Conservation (phyloP, 1,140 invertebrate species). For the Maconellicoccus hirsutus region DNA sequence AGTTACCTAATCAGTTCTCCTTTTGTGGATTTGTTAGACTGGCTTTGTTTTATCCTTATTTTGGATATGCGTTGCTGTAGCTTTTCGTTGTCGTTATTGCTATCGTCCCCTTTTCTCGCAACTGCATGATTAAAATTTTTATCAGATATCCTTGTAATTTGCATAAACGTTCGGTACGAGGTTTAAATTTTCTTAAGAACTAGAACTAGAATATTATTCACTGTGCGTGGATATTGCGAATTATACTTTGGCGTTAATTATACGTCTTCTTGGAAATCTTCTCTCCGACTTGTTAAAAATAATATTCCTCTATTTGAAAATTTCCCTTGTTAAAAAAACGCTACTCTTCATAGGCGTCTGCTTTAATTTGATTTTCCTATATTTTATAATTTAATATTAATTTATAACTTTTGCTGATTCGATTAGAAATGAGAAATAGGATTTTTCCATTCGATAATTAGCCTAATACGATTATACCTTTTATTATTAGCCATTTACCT, state of each 20-base stretch:
- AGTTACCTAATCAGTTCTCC: constrained; percentile 18
- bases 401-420: not conserved
- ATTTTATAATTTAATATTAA: not conserved
- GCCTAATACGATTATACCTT: not conserved
- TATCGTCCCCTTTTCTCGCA: not conserved
- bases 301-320: too few relatives aligned
- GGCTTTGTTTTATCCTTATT: constrained; percentile 15
- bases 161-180: not conserved
- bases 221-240: too few relatives aligned
- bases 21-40: not conserved
- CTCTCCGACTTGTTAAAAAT: not conserved
- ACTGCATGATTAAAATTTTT: not conserved
- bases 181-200: too few relatives aligned
- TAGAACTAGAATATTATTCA: too few relatives aligned
- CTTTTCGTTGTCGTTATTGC: not conserved
- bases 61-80: not conserved
- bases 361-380: too few relatives aligned
- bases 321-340: too few relatives aligned
- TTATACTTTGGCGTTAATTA: not conserved
- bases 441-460: too few relatives aligned
- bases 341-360: not conserved
- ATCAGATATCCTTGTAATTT: not conserved
- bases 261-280: not conserved
- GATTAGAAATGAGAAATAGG: not conserved
- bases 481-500: too few relatives aligned